phyloP scores from a whole-genome alignment of 2,113 vertebrate species.

The Heloderma charlesbogerti region DNA sequence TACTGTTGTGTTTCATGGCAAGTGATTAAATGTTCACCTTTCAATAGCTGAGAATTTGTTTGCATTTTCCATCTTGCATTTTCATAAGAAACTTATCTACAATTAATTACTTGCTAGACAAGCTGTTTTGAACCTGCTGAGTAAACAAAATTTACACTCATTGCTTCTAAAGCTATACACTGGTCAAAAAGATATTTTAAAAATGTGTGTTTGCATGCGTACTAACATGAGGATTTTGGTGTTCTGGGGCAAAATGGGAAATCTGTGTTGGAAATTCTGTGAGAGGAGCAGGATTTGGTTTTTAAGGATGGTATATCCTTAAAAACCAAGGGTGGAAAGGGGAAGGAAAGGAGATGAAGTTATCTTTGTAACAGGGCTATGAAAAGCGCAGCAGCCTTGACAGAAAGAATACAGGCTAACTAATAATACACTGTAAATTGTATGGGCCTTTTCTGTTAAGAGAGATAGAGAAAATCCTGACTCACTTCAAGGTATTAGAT shows the following conservation, averaged over 20 bases:
- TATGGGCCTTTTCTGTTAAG: neutral
- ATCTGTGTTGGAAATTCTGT: neutral
- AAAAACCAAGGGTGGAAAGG: neutral
- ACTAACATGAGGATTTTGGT: neutral
- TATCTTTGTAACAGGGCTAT: neutral
- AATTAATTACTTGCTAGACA: neutral
- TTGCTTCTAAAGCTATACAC: neutral
- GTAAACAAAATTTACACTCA: neutral
- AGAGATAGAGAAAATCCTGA: no score
- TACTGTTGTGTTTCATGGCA: constrained; percentile 16
- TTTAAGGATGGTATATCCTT: neutral
- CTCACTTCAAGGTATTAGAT: neutral
- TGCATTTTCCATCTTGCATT: neutral
- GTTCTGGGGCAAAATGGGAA: neutral
- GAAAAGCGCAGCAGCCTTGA: neutral
- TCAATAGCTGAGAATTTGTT: neutral
- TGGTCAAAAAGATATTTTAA: neutral
- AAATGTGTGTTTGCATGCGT: no score
- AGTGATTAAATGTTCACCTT: constrained; percentile 7
- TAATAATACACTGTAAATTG: neutral
- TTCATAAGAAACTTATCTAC: neutral
- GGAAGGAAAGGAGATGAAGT: neutral
- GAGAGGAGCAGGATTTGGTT: neutral
- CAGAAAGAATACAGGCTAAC: neutral
- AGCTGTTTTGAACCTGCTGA: constrained; percentile 8